Evolutionary conservation across 2,797 vertebrate species (phyloP).

Genomic region (Lepilemur ruficaudatus): DNA sequence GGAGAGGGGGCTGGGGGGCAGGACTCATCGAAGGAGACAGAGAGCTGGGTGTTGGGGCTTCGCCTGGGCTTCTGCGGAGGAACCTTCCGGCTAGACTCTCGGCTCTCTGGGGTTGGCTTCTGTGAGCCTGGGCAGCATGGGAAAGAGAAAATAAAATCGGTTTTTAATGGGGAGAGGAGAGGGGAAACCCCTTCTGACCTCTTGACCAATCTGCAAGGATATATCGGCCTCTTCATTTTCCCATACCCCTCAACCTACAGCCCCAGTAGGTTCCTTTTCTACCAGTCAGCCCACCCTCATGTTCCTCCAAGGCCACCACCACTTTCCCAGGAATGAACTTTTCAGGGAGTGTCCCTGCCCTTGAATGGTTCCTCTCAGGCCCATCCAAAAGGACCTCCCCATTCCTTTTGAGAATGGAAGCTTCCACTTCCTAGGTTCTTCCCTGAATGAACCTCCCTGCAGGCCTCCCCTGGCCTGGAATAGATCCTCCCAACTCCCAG

Average conservation of each 20-base stretch:
- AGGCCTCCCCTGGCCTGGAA: neutral
- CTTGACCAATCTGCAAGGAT: neutral
- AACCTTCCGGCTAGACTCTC: conserved; percentile 88
- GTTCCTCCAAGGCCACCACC: neutral
- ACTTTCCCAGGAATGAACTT: conserved; percentile 12
- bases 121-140: conserved; percentile 85
- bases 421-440: conserved; percentile 64
- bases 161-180: neutral
- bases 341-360: conserved; percentile 23
- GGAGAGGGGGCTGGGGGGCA: conserved; percentile 82
- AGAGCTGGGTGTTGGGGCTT: conserved; percentile 94
- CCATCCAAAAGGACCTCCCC: conserved; percentile 22
- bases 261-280: neutral
- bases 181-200: neutral
- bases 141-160: neutral
- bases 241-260: neutral
- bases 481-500: conserved; percentile 44
- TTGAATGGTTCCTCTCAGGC: conserved; percentile 62
- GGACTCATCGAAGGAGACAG: conserved; percentile 82
- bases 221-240: neutral
- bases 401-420: conserved; percentile 53
- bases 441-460: conserved; percentile 61
- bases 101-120: conserved; percentile 88
- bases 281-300: neutral
- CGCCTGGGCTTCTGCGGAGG: conserved; percentile 93